These are phyloP conservation scores for Hypotaenidia okinawae DNA, from an alignment of 2,797 vertebrate genomes.

Conservation along the genomic window DNA sequence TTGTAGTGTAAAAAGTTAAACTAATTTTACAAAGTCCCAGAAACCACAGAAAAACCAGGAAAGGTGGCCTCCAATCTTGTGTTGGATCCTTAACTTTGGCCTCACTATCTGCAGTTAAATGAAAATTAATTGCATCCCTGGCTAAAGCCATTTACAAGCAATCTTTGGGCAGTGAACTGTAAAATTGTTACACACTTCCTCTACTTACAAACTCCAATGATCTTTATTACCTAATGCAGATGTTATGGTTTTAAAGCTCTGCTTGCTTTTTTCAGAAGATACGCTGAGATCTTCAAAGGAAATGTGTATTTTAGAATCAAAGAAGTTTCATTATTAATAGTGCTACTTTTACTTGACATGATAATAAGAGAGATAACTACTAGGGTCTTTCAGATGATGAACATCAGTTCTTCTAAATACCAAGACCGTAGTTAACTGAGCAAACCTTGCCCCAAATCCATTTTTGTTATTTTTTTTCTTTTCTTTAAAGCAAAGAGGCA, in stretches of 20 bases:
- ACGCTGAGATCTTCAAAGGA: not conserved
- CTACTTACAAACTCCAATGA: not conserved
- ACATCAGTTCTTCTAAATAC: not conserved
- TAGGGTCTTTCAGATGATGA: not conserved
- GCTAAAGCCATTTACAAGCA: not conserved
- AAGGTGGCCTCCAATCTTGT: not conserved
- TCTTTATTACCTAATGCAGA: not conserved
- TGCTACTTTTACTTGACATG: not conserved
- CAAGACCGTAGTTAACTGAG: not conserved
- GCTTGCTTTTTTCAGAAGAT: not conserved
- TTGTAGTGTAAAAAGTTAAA: not conserved
- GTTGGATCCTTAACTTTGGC: not conserved
- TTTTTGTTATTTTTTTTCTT: not conserved
- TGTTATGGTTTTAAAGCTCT: not conserved
- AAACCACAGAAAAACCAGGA: not conserved
- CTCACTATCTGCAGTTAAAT: not conserved
- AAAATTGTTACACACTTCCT: not conserved
- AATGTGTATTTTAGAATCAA: not conserved
- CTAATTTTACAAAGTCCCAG: not conserved
- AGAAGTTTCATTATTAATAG: not conserved
- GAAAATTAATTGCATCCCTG: not conserved
- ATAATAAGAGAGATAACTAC: not conserved
- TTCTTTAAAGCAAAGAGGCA: not conserved
- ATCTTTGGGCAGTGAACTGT: not conserved
- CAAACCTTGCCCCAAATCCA: not conserved